A percentile compares a stretch with the other conserved stretches of the same genome.
These are phyloP conservation scores for Elgaria multicarinata DNA, from an alignment of 2,113 vertebrate genomes.

Conservation along the genomic window DNA sequence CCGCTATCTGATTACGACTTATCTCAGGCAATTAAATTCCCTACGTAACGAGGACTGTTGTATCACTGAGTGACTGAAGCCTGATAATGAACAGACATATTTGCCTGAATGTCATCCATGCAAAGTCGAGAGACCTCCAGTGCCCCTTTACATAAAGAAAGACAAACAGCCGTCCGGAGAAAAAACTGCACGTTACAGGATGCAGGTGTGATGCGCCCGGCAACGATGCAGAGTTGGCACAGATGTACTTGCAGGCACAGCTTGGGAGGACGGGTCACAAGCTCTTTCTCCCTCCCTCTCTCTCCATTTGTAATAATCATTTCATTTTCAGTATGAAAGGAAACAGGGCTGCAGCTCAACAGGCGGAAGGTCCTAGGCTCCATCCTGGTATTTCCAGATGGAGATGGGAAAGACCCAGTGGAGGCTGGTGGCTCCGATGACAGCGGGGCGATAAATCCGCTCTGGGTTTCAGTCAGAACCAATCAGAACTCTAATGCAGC, in stretches of 20 bases:
- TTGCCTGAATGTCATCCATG: rapidly evolving
- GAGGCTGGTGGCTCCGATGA: no score
- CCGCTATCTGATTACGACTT: conserved; percentile 12
- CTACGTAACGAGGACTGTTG: neutral
- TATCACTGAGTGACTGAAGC: neutral
- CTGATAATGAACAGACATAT: conserved; percentile 8
- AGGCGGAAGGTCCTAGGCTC: neutral
- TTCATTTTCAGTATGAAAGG: neutral
- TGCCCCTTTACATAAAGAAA: rapidly evolving
- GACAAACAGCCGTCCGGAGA: neutral
- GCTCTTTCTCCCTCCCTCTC: neutral
- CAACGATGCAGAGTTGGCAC: rapidly evolving
- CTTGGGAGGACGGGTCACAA: rapidly evolving
- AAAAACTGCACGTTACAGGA: neutral
- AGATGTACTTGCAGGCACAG: neutral
- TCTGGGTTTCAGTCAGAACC: no score
- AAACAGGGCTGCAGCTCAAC: neutral
- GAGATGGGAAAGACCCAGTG: neutral
- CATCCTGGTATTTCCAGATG: neutral
- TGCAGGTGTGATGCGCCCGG: neutral
- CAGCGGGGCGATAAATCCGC: no score
- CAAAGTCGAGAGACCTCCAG: neutral
- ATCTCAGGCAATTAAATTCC: conserved; percentile 18
- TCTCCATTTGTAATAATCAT: rapidly evolving
- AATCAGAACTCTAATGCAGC: no score